Base-by-base conservation (phyloP, 2,113 vertebrate species). In the Capricornis sumatraensis region DNA sequence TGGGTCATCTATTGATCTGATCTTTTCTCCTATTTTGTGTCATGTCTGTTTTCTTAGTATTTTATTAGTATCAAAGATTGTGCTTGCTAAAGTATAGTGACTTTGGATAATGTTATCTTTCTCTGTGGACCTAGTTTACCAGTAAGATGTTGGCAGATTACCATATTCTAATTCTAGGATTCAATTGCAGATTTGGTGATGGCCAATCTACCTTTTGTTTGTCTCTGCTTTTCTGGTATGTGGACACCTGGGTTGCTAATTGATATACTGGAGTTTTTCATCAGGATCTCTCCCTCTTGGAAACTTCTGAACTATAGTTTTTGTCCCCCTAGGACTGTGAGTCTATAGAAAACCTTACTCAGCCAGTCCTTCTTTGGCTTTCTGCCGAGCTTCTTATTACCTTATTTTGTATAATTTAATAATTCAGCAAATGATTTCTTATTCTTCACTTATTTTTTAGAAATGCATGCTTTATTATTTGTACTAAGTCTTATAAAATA, bases 341-440 rank as follows among this genome's bases (percentile, higher is more conserved):
- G 36, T 60, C 21, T 28, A 2, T 78, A n/a, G 33, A 87, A 87
- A 96, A 40, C 16, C 33, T 87, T 96, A 25, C 14, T 87, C 30
- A 67, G 21, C 52, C 21, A 55, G 15, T 52, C 47, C 36, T 86
- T 92, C 50, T 60, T 6, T 97, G 67, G 76, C 91, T 96, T 87
- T 96, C 67, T 97, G 47, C 84, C 55, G 40, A 85, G 23, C 45
- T 96, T 90, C 52, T 87, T 87, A 58, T n/a, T 17, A 53, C 78
- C 81, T 43, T 53, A 0, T 92, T 85, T 92, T 87, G 25, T 71
- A 16, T 27, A 95, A 71, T 85, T 92, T 52, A 95, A 58, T 96
- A 94, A 88, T 95, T 90, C 30, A 64, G 7, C 12, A 92, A 96
- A 23, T 94, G 17, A 94, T 52, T 95, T 91, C 16, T 83, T 94